A percentile compares a stretch with the other conserved stretches of the same genome.
Evolutionary conservation across 2,113 vertebrate genomes (phyloP).

Genomic region (Sinocyclocheilus anshuiensis): DNA sequence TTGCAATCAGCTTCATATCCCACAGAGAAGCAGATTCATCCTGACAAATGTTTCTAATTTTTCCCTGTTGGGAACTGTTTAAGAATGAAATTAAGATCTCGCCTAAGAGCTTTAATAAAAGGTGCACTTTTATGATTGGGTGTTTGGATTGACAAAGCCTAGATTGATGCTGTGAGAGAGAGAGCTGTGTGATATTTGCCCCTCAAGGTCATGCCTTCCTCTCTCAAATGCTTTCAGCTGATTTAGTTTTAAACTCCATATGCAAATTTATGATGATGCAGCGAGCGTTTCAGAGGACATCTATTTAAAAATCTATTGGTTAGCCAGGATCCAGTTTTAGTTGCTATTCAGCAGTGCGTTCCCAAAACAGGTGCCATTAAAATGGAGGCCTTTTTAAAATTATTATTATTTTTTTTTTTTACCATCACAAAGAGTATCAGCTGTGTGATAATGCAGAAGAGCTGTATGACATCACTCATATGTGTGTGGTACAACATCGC

Average conservation of each 20-base stretch:
- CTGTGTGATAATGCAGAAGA: not conserved
- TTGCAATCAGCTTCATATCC: not conserved
- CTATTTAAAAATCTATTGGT: conserved; percentile 36
- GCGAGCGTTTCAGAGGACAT: conserved; percentile 49
- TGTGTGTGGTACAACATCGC: not conserved
- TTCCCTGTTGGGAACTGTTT: conserved; percentile 61
- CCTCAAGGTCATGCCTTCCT: conserved; percentile 70
- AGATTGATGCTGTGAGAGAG: conserved; percentile 49
- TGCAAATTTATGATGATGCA: conserved; percentile 68
- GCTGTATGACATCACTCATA: not conserved
- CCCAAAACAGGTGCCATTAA: conserved; percentile 16
- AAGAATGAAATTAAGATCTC: conserved; percentile 60
- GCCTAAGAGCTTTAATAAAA: conserved; percentile 68
- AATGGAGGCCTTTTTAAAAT: not conserved
- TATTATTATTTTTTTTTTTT: not conserved
- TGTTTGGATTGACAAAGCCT: conserved; percentile 50
- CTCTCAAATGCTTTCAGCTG: conserved; percentile 59
- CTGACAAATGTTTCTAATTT: conserved; percentile 20
- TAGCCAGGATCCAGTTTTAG: conserved; percentile 6
- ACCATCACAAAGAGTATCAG: not conserved
- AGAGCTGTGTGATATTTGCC: conserved; percentile 46
- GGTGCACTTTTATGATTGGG: conserved; percentile 61
- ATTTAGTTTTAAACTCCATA: conserved; percentile 66
- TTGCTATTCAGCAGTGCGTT: not conserved
- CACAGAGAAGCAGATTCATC: not conserved